phyloP scores from a whole-genome alignment of 2,797 vertebrate species.

The Cyprinodon diabolis region DNA sequence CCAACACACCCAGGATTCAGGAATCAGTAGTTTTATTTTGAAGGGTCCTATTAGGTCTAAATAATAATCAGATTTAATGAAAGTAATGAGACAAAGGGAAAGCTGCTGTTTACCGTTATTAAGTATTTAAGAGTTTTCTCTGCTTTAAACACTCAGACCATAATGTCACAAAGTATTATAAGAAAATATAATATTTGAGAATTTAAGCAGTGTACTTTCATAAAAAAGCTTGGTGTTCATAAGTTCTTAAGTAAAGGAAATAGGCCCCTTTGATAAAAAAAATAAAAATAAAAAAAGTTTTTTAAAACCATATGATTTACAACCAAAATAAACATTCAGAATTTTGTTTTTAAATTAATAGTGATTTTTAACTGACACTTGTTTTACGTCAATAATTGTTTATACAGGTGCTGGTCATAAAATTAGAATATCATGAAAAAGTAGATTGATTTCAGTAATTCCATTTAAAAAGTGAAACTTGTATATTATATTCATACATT shows the following conservation, averaged over 20 bases:
- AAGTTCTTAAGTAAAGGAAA: not conserved
- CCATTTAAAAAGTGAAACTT: no score
- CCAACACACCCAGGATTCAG: slow-evolving; percentile 15
- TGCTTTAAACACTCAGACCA: not conserved
- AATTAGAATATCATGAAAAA: no score
- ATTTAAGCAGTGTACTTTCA: no score
- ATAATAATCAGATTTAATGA: not conserved
- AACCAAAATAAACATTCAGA: not conserved
- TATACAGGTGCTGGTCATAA: no score
- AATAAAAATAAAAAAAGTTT: not conserved
- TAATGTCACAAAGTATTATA: not conserved
- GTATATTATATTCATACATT: no score
- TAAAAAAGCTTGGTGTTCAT: no score
- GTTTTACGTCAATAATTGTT: no score
- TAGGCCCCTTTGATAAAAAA: not conserved
- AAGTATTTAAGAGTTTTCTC: not conserved
- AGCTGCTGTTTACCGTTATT: not conserved
- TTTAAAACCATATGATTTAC: not conserved
- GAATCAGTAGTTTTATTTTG: slow-evolving; percentile 8
- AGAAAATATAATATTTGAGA: not conserved
- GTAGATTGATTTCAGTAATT: no score
- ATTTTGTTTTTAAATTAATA: not conserved
- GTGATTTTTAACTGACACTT: no score
- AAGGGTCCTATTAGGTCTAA: not conserved
- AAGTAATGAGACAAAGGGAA: no score